Evolutionary conservation across 2,888 invertebrate genomes (phyloP).

Genomic region (Tuta absoluta): DNA sequence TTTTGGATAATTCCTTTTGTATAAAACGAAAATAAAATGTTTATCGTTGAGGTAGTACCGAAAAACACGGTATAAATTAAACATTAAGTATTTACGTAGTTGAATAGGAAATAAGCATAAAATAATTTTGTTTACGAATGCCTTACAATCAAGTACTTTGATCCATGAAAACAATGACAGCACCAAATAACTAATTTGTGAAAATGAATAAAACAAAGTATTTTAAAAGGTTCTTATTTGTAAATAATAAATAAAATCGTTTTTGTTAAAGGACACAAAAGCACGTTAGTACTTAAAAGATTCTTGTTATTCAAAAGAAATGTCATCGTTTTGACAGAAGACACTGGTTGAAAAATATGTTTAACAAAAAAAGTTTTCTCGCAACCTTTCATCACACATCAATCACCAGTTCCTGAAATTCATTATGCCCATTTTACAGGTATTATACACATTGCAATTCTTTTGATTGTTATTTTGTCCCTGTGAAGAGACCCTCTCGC

Average conservation of each 20-base stretch:
- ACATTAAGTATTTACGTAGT: background rate
- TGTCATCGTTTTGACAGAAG: background rate
- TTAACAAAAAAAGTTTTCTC: background rate
- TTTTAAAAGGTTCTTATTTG: no score
- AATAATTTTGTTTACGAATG: background rate
- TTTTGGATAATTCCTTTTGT: no score
- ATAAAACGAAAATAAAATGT: no score
- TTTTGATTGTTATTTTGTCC: constrained; percentile 44
- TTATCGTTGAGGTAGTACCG: background rate
- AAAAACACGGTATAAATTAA: background rate
- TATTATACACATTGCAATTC: constrained; percentile 45
- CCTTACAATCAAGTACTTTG: background rate
- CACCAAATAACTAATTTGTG: no score
- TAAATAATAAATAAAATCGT: no score
- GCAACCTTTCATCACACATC: background rate
- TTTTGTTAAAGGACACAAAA: no score
- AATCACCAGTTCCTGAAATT: constrained; percentile 20
- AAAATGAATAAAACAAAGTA: no score
- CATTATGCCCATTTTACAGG: constrained; percentile 61
- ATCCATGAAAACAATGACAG: background rate
- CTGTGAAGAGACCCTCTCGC: constrained; percentile 67
- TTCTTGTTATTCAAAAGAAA: no score
- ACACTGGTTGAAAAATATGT: constrained; percentile 11
- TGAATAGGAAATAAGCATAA: background rate
- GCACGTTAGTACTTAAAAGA: no score